A percentile compares a stretch with the other conserved stretches of the same genome.
phyloP scores from a whole-genome alignment of 2,888 invertebrate species.

The Athalia cordata region DNA sequence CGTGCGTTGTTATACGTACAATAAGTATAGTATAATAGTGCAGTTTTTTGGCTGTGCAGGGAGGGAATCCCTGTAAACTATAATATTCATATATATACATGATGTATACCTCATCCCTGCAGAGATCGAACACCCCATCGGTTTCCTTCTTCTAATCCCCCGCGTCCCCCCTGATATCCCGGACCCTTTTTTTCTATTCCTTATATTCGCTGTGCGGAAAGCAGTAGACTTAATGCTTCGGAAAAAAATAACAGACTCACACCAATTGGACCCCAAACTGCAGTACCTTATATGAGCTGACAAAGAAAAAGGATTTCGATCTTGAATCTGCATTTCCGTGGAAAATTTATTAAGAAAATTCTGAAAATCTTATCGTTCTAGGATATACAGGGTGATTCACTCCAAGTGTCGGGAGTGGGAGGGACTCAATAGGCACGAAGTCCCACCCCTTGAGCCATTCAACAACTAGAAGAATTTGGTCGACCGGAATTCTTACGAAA shows the following conservation, averaged over 20 bases:
- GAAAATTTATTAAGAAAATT: too few species aligned
- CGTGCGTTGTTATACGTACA: not conserved
- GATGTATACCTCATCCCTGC: constrained; percentile 64
- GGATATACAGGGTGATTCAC: too few species aligned
- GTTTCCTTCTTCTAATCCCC: constrained; percentile 29
- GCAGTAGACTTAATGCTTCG: constrained; percentile 71
- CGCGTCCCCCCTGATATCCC: constrained; percentile 57
- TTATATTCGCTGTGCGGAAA: constrained; percentile 57
- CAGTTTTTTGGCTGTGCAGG: constrained; percentile 29
- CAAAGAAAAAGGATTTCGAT: too few species aligned
- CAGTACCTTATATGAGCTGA: too few species aligned
- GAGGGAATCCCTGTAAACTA: constrained; percentile 61
- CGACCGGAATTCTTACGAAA: too few species aligned
- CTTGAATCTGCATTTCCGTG: too few species aligned
- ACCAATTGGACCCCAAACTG: constrained; percentile 46
- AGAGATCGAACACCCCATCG: constrained; percentile 50
- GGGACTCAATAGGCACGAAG: too few species aligned
- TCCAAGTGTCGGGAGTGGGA: too few species aligned
- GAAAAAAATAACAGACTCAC: constrained; percentile 71
- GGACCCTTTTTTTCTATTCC: not conserved
- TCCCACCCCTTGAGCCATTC: too few species aligned
- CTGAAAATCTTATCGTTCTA: too few species aligned
- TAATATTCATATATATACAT: constrained; percentile 44
- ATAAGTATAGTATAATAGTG: not conserved
- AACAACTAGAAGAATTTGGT: too few species aligned